A percentile compares a stretch with the other conserved stretches of the same genome.
Evolutionary conservation across 2,888 invertebrate species (phyloP).

Genomic region (Rotaria sp.): DNA sequence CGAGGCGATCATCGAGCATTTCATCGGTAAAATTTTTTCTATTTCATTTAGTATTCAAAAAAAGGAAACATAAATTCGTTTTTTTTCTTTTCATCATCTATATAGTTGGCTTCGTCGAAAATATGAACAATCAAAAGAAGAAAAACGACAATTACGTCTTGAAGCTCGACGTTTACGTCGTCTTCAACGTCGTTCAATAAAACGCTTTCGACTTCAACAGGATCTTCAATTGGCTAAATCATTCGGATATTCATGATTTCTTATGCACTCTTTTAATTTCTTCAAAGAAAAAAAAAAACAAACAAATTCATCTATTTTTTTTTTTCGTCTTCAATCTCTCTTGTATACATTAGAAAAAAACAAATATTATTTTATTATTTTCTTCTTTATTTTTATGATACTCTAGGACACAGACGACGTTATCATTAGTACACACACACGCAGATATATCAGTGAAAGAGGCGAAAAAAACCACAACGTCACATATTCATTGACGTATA

Average conservation of each 20-base stretch:
- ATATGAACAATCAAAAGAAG: neutral
- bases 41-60: neutral
- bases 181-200: neutral
- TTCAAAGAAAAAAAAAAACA: neutral
- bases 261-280: neutral
- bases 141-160: slow-evolving; percentile 5
- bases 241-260: neutral
- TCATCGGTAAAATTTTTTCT: neutral
- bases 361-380: neutral
- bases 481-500: neutral
- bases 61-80: neutral
- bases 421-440: neutral
- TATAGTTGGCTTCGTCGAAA: slow-evolving; percentile 6
- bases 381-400: neutral
- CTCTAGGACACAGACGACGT: neutral
- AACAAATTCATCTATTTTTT: neutral
- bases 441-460: neutral
- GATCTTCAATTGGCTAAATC: slow-evolving; percentile 11
- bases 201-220: neutral
- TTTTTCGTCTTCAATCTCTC: neutral
- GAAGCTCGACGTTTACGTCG: slow-evolving; percentile 9
- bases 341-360: neutral
- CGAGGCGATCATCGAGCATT: neutral
- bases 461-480: neutral
- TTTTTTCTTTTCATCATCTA: neutral